phyloP scores from a whole-genome alignment of 2,113 vertebrate species.

The Polyodon spathula region DNA sequence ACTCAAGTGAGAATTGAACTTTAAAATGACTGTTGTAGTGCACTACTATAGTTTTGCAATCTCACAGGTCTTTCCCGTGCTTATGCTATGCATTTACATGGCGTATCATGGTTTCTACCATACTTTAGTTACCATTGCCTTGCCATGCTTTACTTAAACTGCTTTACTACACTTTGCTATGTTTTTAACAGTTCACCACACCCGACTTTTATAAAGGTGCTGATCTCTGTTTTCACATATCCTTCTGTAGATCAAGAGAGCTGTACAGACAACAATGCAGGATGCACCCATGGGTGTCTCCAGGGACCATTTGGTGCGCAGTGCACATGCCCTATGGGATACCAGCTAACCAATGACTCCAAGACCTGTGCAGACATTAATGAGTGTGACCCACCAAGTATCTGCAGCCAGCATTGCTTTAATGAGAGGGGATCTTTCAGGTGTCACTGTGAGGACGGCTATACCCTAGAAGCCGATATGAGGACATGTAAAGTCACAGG shows the following conservation, averaged over 20 bases:
- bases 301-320: slow-evolving; percentile 91
- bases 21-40: no score
- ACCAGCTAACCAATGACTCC: slow-evolving; percentile 81
- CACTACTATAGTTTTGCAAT: no score
- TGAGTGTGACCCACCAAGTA: slow-evolving; percentile 76
- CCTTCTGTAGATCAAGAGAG: slow-evolving; percentile 73
- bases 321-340: slow-evolving; percentile 80
- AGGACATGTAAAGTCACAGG: slow-evolving; percentile 86
- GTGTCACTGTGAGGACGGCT: slow-evolving; percentile 81
- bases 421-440: slow-evolving; percentile 87
- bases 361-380: slow-evolving; percentile 91
- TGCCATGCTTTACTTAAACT: no score
- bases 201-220: background rate
- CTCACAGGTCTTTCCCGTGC: no score
- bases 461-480: slow-evolving; percentile 70
- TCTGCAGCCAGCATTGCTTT: slow-evolving; percentile 89
- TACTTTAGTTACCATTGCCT: no score
- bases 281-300: slow-evolving; percentile 86
- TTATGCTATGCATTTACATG: no score
- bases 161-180: no score
- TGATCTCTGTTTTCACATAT: slow-evolving; percentile 6
- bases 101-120: no score
- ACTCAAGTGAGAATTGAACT: no score
- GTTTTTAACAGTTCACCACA: no score
- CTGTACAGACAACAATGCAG: slow-evolving; percentile 83